Evolutionary conservation across 1,140 invertebrate species (phyloP).

Genomic region (Schlechtendalia chinensis): DNA sequence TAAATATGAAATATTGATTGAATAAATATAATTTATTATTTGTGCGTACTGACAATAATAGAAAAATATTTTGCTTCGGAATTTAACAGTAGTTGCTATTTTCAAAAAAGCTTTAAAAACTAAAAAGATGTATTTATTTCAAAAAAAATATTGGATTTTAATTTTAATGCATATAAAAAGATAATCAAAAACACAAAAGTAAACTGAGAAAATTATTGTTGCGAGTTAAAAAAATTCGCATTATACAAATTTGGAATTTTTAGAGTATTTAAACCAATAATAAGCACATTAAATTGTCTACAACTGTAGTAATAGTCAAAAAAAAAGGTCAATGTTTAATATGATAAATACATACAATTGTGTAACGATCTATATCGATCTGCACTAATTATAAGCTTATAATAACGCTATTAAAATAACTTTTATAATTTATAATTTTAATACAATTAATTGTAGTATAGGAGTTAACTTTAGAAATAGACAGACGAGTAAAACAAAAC

Average conservation of each 20-base stretch:
- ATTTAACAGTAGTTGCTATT: no score
- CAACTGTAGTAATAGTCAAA: background rate
- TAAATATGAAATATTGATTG: no score
- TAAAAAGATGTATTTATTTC: no score
- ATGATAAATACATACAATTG: background rate
- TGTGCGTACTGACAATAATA: no score
- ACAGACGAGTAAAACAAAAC: background rate
- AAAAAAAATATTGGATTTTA: no score
- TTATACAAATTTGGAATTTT: background rate
- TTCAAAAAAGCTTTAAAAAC: no score
- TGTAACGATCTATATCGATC: background rate
- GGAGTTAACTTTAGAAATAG: background rate
- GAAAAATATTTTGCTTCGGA: no score
- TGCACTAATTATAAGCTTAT: background rate
- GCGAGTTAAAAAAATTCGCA: no score
- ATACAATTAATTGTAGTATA: background rate
- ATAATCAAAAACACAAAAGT: no score
- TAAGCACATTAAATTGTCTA: constrained; percentile 6
- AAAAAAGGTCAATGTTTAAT: background rate
- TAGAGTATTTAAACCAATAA: constrained; percentile 3
- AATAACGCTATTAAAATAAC: constrained; percentile 1
- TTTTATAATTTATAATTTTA: background rate
- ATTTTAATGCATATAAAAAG: no score
- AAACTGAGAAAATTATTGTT: no score
- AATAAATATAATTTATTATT: no score